Percentiles rank a stretch among this genome's conserved stretches.
phyloP scores from a whole-genome alignment of 1,140 invertebrate genomes.

The Philotrypesis tridentata region DNA sequence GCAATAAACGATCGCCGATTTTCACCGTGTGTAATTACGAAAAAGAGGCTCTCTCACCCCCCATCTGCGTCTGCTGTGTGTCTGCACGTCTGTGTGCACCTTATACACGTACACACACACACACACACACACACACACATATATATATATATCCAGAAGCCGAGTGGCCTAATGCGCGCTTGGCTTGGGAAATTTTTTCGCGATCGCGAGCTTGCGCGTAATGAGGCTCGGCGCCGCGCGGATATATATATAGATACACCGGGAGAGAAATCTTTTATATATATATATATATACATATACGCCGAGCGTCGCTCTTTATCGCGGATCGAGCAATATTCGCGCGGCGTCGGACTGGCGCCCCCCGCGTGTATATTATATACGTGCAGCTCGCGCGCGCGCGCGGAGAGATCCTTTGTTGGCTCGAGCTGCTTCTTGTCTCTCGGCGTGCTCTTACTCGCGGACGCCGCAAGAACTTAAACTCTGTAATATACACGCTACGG shows the following conservation, averaged over 20 bases:
- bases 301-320: neutral
- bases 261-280: too few relatives aligned
- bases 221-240: neutral
- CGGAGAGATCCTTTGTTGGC: neutral
- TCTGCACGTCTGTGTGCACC: too few relatives aligned
- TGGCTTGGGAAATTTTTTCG: constrained; percentile 16
- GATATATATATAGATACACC: too few relatives aligned
- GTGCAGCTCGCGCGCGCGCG: too few relatives aligned
- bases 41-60: too few relatives aligned
- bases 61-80: too few relatives aligned
- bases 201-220: neutral
- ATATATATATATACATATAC: too few relatives aligned
- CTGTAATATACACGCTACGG: neutral
- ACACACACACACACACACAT: too few relatives aligned
- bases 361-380: too few relatives aligned
- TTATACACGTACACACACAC: too few relatives aligned
- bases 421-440: neutral
- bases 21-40: too few relatives aligned
- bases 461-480: neutral
- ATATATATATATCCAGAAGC: neutral
- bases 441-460: neutral
- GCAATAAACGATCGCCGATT: too few relatives aligned
- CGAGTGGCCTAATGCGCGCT: neutral
- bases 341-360: neutral
- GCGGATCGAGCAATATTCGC: neutral